Evolutionary conservation across 2,797 vertebrate species (phyloP).

Genomic region (Chelon auratus): DNA sequence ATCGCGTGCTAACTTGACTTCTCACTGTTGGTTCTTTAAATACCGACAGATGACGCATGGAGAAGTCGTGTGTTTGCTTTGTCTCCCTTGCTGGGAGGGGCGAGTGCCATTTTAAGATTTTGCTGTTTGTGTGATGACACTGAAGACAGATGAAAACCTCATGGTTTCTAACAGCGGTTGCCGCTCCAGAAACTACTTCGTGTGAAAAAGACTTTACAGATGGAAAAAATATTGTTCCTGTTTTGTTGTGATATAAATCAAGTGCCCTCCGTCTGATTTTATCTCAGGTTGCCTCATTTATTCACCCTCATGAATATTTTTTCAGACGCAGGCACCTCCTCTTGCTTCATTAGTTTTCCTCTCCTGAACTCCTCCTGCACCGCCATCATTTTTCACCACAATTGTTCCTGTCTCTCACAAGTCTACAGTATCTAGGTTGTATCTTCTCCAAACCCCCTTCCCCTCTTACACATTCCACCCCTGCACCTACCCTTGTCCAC

Average conservation of each 20-base stretch:
- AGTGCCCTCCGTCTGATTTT: not conserved
- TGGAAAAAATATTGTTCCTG: not conserved
- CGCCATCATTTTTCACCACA: not conserved
- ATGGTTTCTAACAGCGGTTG: slow-evolving; percentile 1
- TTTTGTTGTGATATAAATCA: slow-evolving; percentile 4
- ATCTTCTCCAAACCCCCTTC: too few species aligned
- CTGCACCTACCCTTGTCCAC: slow-evolving; percentile 11
- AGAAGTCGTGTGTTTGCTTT: slow-evolving; percentile 8
- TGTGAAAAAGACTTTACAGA: not conserved
- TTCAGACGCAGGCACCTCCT: not conserved
- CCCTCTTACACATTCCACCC: not conserved
- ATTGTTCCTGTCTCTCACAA: not conserved
- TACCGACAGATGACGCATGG: slow-evolving; percentile 49
- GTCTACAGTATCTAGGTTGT: too few species aligned
- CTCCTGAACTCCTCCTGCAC: not conserved
- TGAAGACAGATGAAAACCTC: slow-evolving; percentile 1
- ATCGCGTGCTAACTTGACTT: slow-evolving; percentile 33
- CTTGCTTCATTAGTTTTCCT: not conserved
- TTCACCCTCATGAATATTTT: slow-evolving; percentile 6
- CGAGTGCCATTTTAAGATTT: slow-evolving; percentile 23
- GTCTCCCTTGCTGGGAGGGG: slow-evolving; percentile 11
- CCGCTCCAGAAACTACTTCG: not conserved
- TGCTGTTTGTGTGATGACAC: not conserved
- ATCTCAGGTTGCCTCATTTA: slow-evolving; percentile 12
- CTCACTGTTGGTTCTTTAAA: slow-evolving; percentile 54